Evolutionary conservation across 2,797 vertebrate species (phyloP), one percentile per base, ranked within the genome.

Genomic region (Eulemur mongoz): DNA sequence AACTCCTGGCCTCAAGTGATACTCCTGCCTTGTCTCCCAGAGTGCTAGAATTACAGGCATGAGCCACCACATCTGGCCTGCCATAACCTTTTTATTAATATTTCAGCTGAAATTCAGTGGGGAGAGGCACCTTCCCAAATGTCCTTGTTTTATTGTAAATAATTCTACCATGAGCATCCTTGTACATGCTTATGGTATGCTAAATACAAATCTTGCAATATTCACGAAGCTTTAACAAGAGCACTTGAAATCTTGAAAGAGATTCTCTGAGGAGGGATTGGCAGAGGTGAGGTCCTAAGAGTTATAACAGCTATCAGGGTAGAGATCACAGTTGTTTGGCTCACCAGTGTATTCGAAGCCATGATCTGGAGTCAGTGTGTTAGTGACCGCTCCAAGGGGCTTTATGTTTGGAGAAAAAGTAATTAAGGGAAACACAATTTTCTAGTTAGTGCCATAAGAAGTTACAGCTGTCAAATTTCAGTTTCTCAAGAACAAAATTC

Each of bases 21-120:
- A 32, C 32, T n/a, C 32, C 32, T 65, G 63, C 32, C 32, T 65
- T 32, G 2, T 15, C 63, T 65, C 63, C 15, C 17, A 65, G 63
- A 18, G 32, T n/a, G 32, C 63, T 65, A 65, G 63, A 17, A 65
- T 65, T 65, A 65, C 15, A 65, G 32, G 32, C 32, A n/a, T 65
- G 63, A n/a, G 30, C 61, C 15, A n/a, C 32, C 32, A 0, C 32
- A n/a, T 18, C 15, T n/a, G 17, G 32, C 63, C 32, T 65, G 63
- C 63, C 32, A n/a, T n/a, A 8, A 65, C 32, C 32, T 65, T n/a
- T 69, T 59, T 59, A 88, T 38, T 92, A 75, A 52, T 59, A 89
- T 85, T 95, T 80, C 63, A 75, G 17, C 65, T 92, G 70, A 93
- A 96, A 89, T 86, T 94, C 70, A 85, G 0, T 88, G 93, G 7